These are phyloP conservation scores for Standfussiana lucernea DNA, from an alignment of 2,888 invertebrate species.

Conservation along the genomic window DNA sequence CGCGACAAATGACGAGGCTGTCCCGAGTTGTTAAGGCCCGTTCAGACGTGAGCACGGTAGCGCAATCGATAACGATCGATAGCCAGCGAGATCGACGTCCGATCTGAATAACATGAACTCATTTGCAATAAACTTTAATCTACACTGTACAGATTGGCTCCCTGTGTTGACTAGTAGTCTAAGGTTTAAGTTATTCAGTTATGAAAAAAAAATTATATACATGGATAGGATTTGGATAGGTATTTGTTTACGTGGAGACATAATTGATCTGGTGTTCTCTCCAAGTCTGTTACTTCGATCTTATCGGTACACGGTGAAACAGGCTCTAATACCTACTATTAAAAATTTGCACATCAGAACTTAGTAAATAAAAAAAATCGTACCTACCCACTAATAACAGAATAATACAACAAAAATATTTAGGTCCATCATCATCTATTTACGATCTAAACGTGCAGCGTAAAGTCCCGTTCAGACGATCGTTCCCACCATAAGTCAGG, in stretches of 20 bases:
- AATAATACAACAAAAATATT: slow-evolving; percentile 47
- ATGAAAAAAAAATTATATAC: too few species aligned
- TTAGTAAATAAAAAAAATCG: not conserved
- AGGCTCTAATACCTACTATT: too few species aligned
- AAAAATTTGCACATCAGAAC: not conserved
- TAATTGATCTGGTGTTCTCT: not conserved
- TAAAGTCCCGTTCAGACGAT: slow-evolving; percentile 70
- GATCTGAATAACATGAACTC: slow-evolving; percentile 26
- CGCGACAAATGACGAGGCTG: slow-evolving; percentile 48
- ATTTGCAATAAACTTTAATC: slow-evolving; percentile 47
- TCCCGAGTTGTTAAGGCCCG: slow-evolving; percentile 33
- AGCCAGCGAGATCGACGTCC: slow-evolving; percentile 12
- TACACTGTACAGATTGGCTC: not conserved
- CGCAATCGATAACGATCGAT: slow-evolving; percentile 47
- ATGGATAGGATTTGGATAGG: too few species aligned
- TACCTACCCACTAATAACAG: slow-evolving; percentile 33
- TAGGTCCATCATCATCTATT: slow-evolving; percentile 51
- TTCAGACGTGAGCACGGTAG: slow-evolving; percentile 42
- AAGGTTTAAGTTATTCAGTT: not conserved
- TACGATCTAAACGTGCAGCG: slow-evolving; percentile 54
- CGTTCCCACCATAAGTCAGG: slow-evolving; percentile 68
- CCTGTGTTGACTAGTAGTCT: slow-evolving; percentile 3
- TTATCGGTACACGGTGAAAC: not conserved
- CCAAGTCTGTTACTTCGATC: not conserved
- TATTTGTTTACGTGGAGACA: not conserved